Evolutionary conservation across 1,140 invertebrate genomes (phyloP).

Genomic region (Drosophila rufa): DNA sequence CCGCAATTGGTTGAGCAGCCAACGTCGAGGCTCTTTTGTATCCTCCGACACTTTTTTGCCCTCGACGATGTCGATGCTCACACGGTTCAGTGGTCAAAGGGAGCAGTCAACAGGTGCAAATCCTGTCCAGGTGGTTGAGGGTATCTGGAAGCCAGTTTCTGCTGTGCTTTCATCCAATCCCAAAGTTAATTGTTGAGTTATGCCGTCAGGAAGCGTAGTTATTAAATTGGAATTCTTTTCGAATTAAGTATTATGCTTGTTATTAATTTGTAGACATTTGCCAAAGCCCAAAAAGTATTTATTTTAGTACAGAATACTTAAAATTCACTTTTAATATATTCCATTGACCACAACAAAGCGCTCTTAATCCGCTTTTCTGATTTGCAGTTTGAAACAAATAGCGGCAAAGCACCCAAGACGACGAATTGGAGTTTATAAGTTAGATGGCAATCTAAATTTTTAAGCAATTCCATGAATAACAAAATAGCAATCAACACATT

Average conservation of each 20-base stretch:
- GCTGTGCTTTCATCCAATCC: neutral
- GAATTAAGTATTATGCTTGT: neutral
- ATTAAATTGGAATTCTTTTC: conserved; percentile 48
- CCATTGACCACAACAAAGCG: too few species aligned
- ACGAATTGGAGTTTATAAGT: conserved; percentile 51
- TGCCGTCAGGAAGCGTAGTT: conserved; percentile 28
- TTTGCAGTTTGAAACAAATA: conserved; percentile 5
- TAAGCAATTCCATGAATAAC: conserved; percentile 78
- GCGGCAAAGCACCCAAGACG: conserved; percentile 1
- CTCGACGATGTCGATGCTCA: conserved; percentile 39
- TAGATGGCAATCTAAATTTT: conserved; percentile 69
- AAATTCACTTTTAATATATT: too few species aligned
- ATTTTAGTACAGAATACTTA: too few species aligned
- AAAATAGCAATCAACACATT: conserved; percentile 70
- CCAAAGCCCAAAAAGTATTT: neutral
- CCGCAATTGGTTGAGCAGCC: conserved; percentile 63
- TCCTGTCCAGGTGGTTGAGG: conserved; percentile 8
- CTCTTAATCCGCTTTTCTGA: conserved; percentile 40
- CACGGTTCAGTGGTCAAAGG: conserved; percentile 57
- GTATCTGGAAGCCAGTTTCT: neutral
- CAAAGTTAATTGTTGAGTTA: conserved; percentile 48
- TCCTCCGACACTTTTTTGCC: conserved; percentile 19
- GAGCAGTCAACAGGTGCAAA: conserved; percentile 42
- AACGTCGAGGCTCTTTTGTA: conserved; percentile 49
- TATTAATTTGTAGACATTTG: neutral